Evolutionary conservation across 2,113 vertebrate species (phyloP).

Genomic region (Aythya baeri): DNA sequence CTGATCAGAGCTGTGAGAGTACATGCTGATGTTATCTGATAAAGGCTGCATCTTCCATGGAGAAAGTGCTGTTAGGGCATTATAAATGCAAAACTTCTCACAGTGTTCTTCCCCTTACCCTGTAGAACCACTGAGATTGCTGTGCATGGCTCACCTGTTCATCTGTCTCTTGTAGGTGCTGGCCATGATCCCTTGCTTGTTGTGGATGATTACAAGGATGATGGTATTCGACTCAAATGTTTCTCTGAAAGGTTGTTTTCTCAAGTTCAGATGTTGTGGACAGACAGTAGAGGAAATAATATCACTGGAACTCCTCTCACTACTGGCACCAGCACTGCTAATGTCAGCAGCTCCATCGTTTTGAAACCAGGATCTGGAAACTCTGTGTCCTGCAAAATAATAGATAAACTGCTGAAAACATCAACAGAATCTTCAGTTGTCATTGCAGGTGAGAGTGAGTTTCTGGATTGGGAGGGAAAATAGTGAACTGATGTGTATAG

Average conservation of each 20-base stretch:
- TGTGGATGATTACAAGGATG: not conserved
- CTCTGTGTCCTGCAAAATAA: not conserved
- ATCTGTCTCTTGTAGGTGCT: not conserved
- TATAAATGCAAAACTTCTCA: not conserved
- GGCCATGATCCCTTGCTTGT: not conserved
- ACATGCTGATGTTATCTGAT: not conserved
- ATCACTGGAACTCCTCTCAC: not conserved
- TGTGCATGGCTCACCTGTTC: not conserved
- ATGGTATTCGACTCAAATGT: not conserved
- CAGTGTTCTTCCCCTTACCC: not conserved
- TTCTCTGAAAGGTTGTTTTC: not conserved
- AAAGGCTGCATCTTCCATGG: not conserved
- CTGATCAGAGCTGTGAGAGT: not conserved
- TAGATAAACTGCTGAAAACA: not conserved
- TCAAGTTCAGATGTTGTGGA: not conserved
- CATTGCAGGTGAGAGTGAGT: not conserved
- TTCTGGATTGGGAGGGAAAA: not conserved
- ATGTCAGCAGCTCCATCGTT: not conserved
- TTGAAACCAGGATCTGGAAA: not conserved
- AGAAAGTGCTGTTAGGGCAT: not conserved
- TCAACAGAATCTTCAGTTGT: not conserved
- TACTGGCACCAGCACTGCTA: not conserved
- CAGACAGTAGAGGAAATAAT: not conserved
- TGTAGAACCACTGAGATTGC: not conserved
- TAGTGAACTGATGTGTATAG: not conserved